Conservation (phyloP, 2,797 vertebrate genomes). For the Graptemys geographica region DNA sequence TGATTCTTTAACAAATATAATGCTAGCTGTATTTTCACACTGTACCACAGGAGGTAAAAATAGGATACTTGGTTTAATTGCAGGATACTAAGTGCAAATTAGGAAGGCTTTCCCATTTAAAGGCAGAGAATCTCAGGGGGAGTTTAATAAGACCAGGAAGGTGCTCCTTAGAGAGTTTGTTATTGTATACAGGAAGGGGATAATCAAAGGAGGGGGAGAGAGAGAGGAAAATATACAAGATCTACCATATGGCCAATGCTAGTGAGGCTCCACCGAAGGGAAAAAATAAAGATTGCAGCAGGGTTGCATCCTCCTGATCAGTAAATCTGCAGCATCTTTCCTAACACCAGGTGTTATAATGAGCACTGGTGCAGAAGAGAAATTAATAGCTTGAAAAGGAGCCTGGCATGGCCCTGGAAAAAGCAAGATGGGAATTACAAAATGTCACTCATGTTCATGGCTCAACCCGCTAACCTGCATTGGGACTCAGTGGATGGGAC, state of each 20-base stretch:
- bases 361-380: not conserved
- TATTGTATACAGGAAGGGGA: not conserved
- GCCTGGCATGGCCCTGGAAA: not conserved
- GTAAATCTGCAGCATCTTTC: not conserved
- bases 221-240: not conserved
- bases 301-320: not conserved
- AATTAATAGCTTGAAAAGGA: not conserved
- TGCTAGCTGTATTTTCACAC: not conserved
- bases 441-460: not conserved
- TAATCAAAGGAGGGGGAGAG: not conserved
- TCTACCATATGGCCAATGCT: not conserved
- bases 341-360: rapidly evolving
- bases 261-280: not conserved
- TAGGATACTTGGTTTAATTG: not conserved
- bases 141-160: not conserved
- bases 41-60: rapidly evolving
- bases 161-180: not conserved
- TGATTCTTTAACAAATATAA: not conserved
- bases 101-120: not conserved
- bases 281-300: not conserved
- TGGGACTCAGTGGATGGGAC: not conserved
- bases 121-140: not conserved
- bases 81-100: not conserved
- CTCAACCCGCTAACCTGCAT: not conserved
- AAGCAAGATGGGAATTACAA: not conserved